A percentile compares a stretch with the other conserved stretches of the same genome.
Evolutionary conservation across 2,797 vertebrate genomes (phyloP).

Genomic region (Smutsia temminckii): DNA sequence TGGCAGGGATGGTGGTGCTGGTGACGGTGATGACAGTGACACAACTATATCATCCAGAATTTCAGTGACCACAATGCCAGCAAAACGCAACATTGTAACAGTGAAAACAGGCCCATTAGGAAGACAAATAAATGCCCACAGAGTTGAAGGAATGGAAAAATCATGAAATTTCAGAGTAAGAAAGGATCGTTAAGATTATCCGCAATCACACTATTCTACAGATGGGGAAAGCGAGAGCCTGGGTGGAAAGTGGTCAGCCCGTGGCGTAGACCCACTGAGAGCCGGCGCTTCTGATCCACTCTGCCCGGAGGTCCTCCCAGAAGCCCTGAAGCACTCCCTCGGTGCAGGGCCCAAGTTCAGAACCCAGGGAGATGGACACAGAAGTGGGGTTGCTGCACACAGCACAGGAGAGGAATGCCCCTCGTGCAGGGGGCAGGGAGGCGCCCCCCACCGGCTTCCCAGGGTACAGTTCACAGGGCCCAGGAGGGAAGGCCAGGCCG

Average conservation of each 20-base stretch:
- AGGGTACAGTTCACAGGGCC: background rate
- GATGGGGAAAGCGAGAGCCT: background rate
- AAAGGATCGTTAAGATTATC: background rate
- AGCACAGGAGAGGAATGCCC: background rate
- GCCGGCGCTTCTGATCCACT: too few relatives aligned
- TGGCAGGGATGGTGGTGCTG: background rate
- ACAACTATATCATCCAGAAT: background rate
- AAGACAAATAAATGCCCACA: background rate
- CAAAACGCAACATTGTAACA: background rate
- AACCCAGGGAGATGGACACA: background rate
- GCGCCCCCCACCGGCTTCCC: background rate
- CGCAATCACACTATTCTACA: too few relatives aligned
- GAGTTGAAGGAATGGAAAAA: background rate
- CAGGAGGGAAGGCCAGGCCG: fast-evolving
- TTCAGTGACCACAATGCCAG: too few relatives aligned
- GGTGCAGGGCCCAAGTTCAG: background rate
- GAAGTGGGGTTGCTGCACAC: background rate
- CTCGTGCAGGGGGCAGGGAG: background rate
- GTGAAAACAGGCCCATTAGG: background rate
- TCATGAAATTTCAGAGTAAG: background rate
- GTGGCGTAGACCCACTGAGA: fast-evolving
- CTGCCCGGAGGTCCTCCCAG: background rate
- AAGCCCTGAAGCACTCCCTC: background rate
- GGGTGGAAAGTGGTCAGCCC: fast-evolving
- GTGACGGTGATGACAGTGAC: background rate